phyloP scores from a whole-genome alignment of 2,888 invertebrate genomes.

The Hoplodrina ambigua region DNA sequence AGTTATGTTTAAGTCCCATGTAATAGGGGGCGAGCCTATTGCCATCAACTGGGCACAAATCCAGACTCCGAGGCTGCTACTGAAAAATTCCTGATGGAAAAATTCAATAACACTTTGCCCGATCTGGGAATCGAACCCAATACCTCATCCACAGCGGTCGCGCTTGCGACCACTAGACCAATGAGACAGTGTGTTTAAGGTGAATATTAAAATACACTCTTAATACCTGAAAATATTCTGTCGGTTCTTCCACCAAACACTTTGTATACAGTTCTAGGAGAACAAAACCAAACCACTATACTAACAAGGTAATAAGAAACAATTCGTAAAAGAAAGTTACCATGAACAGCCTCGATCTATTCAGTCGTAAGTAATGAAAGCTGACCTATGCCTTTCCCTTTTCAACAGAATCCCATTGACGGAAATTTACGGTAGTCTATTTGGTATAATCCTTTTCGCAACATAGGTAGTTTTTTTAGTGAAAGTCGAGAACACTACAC shows the following conservation, averaged over 20 bases:
- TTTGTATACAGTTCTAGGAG: not conserved
- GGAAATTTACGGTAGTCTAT: constrained; percentile 7
- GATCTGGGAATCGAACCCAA: too few species aligned
- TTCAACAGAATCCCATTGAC: constrained; percentile 7
- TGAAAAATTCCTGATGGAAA: too few species aligned
- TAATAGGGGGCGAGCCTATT: too few species aligned
- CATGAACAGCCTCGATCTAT: not conserved
- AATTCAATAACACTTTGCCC: too few species aligned
- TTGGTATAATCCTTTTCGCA: constrained; percentile 5
- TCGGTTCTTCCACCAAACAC: not conserved
- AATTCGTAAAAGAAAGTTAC: constrained; percentile 4
- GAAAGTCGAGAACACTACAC: constrained; percentile 5
- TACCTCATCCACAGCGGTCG: too few species aligned
- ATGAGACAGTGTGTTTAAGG: too few species aligned
- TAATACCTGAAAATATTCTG: too few species aligned
- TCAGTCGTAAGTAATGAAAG: constrained; percentile 36
- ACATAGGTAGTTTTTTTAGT: not conserved
- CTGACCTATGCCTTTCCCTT: constrained; percentile 31
- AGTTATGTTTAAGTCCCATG: too few species aligned
- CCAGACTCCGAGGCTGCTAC: too few species aligned
- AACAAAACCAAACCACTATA: not conserved
- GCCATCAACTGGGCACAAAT: too few species aligned
- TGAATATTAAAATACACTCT: too few species aligned
- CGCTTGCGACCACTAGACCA: too few species aligned
- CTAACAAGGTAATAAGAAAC: constrained; percentile 7